Base-by-base conservation (phyloP, 2,113 vertebrate genomes). In the Okapia johnstoni region DNA sequence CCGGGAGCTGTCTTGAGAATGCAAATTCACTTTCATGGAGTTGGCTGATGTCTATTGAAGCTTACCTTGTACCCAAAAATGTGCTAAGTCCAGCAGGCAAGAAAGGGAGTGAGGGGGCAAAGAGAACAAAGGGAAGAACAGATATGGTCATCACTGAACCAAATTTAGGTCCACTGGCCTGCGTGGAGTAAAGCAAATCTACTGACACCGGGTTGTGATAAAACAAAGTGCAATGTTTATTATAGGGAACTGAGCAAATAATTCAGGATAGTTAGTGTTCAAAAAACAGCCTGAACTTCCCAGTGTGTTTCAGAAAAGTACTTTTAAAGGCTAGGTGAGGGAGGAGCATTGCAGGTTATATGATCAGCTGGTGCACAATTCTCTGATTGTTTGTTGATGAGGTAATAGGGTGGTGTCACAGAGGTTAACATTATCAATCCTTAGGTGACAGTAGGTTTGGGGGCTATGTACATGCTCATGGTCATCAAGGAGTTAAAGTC, bases 131-230 rank as follows among this genome's bases (percentile, higher is more conserved):
- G 90, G 25, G 46, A 80, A 33, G 14, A 30, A 7, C 36, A 79
- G 33, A 14, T 25, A 21, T 46, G 23, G 21, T 21, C 48, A 33
- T 80, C 77, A 12, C 28, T 30, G 48, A 80, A 52, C 48, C 48
- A 80, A 52, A 80, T 52, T 33, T 50, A 52, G 17, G 28, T 50
- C 48, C 48, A 30, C 30, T 50, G 30, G 28, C 10, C 30, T 33
- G 16, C 30, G 5, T 80, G 46, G 46, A 21, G 28, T 80, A 52
- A 80, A 52, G 16, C 0, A 2, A 52, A 50, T 21, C 77, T 52
- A 33, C 16, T 80, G 46, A 80, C 17, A 6, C 16, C 0, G 0
- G 28, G 16, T 50, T 52, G 77, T 80, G 28, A 19, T 50, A 48
- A 80, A 52, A 30, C 9, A 21, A 52, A 21, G 30, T 21, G 17